Evolutionary conservation across 2,113 vertebrate genomes (phyloP).

Genomic region (Probosciger aterrimus): DNA sequence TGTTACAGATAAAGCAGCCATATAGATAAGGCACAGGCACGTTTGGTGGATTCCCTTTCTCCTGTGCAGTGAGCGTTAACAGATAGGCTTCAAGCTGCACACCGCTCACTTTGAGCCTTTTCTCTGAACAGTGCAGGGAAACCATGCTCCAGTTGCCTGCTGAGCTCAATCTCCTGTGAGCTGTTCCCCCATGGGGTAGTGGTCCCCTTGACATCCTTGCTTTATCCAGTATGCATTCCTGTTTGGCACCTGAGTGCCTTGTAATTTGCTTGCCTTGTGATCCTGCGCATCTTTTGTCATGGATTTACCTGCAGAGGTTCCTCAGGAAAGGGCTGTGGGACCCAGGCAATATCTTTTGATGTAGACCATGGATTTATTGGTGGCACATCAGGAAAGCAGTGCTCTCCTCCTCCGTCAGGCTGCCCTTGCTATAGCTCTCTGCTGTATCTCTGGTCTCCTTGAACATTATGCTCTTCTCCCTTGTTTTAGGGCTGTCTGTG

Average conservation of each 20-base stretch:
- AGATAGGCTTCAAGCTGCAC: neutral
- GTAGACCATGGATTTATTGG: accelerated
- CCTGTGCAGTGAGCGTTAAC: accelerated
- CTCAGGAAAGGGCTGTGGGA: neutral
- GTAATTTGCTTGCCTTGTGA: neutral
- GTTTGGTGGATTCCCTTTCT: neutral
- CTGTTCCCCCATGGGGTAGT: neutral
- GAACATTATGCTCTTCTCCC: neutral
- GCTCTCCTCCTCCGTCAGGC: neutral
- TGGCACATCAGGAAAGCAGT: accelerated
- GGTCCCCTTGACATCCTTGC: neutral
- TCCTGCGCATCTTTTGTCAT: accelerated
- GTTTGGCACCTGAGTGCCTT: neutral
- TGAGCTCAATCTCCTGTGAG: neutral
- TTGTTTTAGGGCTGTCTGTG: neutral
- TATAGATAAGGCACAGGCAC: neutral
- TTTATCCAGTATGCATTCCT: neutral
- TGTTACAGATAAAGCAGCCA: neutral
- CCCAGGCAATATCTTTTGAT: neutral
- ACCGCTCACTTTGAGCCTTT: neutral
- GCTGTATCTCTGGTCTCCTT: neutral
- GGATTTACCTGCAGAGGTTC: neutral
- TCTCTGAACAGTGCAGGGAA: neutral
- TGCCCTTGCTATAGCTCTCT: neutral
- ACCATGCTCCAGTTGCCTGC: neutral